Conservation (phyloP, 2,113 vertebrate genomes). For the Ciconia stormi region DNA sequence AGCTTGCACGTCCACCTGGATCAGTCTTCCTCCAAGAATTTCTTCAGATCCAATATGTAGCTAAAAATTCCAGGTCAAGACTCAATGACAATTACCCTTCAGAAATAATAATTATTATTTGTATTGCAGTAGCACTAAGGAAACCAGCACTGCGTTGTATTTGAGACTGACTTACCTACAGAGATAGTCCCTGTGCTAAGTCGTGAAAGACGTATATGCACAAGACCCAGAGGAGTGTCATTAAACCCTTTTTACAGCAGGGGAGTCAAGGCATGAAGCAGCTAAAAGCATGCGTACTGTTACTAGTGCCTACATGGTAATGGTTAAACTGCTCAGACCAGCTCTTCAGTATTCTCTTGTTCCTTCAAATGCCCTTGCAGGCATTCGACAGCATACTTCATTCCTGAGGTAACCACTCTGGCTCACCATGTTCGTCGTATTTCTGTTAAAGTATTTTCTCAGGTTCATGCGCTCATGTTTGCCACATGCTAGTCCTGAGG, state of each 20-base stretch:
- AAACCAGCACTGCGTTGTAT: background rate
- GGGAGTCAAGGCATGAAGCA: background rate
- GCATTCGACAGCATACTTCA: background rate
- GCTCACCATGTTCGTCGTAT: background rate
- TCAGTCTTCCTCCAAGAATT: background rate
- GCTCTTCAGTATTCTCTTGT: background rate
- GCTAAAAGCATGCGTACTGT: background rate
- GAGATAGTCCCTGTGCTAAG: background rate
- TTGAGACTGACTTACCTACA: background rate
- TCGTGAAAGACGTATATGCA: background rate
- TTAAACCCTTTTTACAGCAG: background rate
- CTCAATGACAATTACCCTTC: no score
- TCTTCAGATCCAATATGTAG: background rate
- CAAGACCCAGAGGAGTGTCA: background rate
- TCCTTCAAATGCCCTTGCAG: background rate
- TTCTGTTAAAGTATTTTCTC: background rate
- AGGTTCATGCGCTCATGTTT: rapidly evolving
- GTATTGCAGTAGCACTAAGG: background rate
- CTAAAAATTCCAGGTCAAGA: background rate
- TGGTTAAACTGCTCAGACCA: background rate
- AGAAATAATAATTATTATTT: background rate
- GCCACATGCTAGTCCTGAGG: rapidly evolving
- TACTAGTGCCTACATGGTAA: background rate
- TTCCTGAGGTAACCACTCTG: background rate
- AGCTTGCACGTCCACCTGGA: background rate